Base-by-base conservation (phyloP, 2,888 invertebrate genomes). In the Callosobruchus maculatus region DNA sequence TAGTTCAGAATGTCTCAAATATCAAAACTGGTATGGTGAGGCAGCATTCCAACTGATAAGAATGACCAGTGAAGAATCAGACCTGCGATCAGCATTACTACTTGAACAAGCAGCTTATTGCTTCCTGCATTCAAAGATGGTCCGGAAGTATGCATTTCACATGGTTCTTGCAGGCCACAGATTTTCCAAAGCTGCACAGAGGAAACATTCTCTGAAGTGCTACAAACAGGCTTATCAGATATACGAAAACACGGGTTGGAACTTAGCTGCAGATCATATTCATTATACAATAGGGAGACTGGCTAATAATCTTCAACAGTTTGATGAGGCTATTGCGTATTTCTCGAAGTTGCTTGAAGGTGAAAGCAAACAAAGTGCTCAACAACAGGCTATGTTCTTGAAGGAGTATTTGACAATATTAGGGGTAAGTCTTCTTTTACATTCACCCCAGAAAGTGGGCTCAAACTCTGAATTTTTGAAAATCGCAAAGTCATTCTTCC, bases 61-160 rank as follows among this genome's bases (percentile, higher is more conserved):
- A 76, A 96, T 98, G 95, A 97, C 97, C 13, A 95, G 96, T 80
- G 98, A 98, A 88, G 98, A 99, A 86, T 96, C 97, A n/a, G 98
- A 99, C 88, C 88, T 99, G 73, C 91, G 97, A 74, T 97, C 97
- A 79, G 99, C 98, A 7, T 89, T 99, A 83, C 88, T 99, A 73
- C 88, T 99, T 71, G 99, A 99, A 86, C 98, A 98, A 86, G 98
- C 98, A 0, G 94, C 98, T 0, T 94, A 97, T 83, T 97, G 97
- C 85, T 99, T 97, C 85, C 88, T 97, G 67, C 87, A 89, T 69
- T 89, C 92, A 30, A 90, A 90, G 73, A 94, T 96, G 94, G 91
- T 94, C 79, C 90, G 98, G 72, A 98, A 98, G 87, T 98, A 97
- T 86, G 96, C 98, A 20, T 97, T 99, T 87, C 97, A 99, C 84